A percentile compares a stretch with the other conserved stretches of the same genome.
Conservation (phyloP, 2,113 vertebrate genomes). For the Tauraco erythrolophus region DNA sequence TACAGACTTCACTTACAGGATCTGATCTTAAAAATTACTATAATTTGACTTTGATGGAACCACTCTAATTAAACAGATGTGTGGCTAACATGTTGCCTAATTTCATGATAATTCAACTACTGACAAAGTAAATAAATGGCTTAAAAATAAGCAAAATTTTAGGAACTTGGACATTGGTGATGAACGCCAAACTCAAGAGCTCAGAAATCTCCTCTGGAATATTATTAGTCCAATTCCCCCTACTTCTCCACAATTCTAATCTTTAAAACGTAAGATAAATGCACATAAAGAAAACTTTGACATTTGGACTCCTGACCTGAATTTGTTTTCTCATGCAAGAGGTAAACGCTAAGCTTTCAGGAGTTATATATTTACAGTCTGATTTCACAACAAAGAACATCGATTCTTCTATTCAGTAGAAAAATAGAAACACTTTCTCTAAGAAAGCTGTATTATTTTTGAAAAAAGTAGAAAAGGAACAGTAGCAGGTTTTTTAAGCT, state of each 20-base stretch:
- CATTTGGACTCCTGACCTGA: background rate
- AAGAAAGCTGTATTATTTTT: background rate
- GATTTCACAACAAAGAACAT: background rate
- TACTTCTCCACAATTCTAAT: background rate
- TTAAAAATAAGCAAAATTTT: background rate
- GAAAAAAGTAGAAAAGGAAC: background rate
- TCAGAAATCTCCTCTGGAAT: background rate
- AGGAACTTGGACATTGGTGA: background rate
- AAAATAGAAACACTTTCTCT: background rate
- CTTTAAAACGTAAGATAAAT: background rate
- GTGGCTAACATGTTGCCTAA: background rate
- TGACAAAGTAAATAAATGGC: background rate
- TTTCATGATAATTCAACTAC: background rate
- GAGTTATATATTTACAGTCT: background rate
- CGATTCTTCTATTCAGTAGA: background rate
- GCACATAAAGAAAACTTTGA: background rate
- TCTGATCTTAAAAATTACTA: constrained; percentile 23
- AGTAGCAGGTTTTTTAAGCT: background rate
- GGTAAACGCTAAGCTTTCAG: background rate
- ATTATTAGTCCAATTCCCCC: background rate
- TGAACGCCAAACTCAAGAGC: background rate
- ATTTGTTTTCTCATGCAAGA: background rate
- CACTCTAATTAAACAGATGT: background rate
- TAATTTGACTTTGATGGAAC: constrained; percentile 12
- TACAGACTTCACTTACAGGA: background rate